Base-by-base conservation (phyloP, 37 sponge, comb jelly and placozoan genomes). In the Aplysina aerophoba region DNA sequence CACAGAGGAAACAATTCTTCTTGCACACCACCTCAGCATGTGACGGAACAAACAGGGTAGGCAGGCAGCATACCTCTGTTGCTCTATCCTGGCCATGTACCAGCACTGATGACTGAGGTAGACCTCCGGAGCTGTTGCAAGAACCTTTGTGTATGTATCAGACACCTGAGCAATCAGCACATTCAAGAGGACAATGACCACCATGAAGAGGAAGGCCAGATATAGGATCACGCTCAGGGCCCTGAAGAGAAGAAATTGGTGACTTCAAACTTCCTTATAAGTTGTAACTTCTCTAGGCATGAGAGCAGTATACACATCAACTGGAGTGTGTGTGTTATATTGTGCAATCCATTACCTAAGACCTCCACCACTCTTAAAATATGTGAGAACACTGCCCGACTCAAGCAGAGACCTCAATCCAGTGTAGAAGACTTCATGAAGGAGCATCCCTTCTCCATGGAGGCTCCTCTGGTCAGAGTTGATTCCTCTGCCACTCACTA, bases 91-190 rank as follows among this genome's bases (percentile, higher is more conserved):
- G 6, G 8, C 50, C 50, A 44, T 44, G 50, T 44, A 44, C 50
- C 50, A 44, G 50, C 6, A 3, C 8, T 44, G 50, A 44, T 44
- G 50, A 8, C 50, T 44, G 6, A 44, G 50, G 50, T 11, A 44
- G 6, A 44, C 50, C 8, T 44, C 50, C 8, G 50, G 50, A 44
- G 71, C 71, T 69, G 28, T 69, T 30, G 28, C 71, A 69, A 69
- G 71, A 16, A 69, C 33, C 30, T 69, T 69, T 4, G 71, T 35
- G 34, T 69, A 69, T 28, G 71, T 69, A 35, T 69, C 71, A 30
- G 71, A 69, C 19, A 69, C 71, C 30, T 69, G 71, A 6, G 71
- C 71, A 69, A 69, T 69, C 71, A 69, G 34, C 71, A 69, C 71
- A 69, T 69, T 69, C 34, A 69, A 35, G 71, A 69, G 71, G 19